phyloP scores from a whole-genome alignment of 2,113 vertebrate genomes.

The Pollimyrus isidori region DNA sequence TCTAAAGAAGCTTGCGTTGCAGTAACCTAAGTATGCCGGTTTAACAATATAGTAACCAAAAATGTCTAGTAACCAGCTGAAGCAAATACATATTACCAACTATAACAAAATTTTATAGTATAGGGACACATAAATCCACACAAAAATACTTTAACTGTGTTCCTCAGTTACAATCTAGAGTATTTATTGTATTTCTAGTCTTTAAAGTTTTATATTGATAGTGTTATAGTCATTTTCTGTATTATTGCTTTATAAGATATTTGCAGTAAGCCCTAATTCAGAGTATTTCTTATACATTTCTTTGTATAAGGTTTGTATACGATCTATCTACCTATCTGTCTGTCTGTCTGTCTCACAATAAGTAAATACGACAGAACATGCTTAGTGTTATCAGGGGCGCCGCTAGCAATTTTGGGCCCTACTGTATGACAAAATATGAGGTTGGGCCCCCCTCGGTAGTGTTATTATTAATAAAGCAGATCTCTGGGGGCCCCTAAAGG shows the following conservation, averaged over 20 bases:
- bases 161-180: background rate
- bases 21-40: background rate
- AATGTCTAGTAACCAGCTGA: background rate
- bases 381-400: background rate
- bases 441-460: no score
- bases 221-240: background rate
- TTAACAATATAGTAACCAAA: background rate
- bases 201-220: background rate
- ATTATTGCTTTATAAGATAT: background rate
- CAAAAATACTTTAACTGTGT: background rate
- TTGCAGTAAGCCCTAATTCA: no score
- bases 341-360: background rate
- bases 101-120: background rate
- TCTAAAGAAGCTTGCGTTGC: background rate
- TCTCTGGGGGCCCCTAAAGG: no score
- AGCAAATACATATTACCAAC: background rate
- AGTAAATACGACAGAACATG: background rate
- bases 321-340: background rate
- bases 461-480: no score
- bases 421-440: no score
- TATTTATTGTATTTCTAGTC: background rate
- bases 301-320: no score
- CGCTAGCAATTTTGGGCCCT: no score
- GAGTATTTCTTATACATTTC: no score
- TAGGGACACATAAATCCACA: background rate